phyloP scores from a whole-genome alignment of 2,113 vertebrate genomes.

The Archilochus colubris region DNA sequence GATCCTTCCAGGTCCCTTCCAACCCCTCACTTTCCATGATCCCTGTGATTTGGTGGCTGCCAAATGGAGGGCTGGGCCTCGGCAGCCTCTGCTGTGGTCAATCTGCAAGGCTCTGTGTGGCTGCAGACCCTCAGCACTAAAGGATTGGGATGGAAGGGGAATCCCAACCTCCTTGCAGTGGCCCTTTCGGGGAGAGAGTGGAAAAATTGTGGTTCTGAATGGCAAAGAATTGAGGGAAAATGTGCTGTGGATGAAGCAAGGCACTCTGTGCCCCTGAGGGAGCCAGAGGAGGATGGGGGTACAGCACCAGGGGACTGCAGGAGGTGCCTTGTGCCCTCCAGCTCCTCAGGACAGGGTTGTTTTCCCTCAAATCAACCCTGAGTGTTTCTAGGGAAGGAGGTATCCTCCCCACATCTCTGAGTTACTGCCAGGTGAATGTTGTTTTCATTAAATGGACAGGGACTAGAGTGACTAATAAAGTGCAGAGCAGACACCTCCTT shows the following conservation, averaged over 20 bases:
- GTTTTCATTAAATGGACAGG: not conserved
- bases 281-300: too few species aligned
- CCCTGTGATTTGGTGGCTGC: not conserved
- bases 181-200: not conserved
- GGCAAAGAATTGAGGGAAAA: not conserved
- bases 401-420: not conserved
- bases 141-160: not conserved
- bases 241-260: rapidly evolving
- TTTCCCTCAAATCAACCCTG: not conserved
- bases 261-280: rapidly evolving
- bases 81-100: rapidly evolving
- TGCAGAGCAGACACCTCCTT: not conserved
- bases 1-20: too few species aligned
- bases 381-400: not conserved
- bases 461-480: not conserved
- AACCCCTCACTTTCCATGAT: too few species aligned
- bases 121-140: rapidly evolving
- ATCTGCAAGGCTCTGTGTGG: rapidly evolving
- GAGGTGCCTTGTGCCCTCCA: too few species aligned
- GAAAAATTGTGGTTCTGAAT: not conserved
- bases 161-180: not conserved
- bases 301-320: too few species aligned
- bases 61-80: rapidly evolving
- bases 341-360: not conserved
- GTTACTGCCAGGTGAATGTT: not conserved